These are phyloP conservation scores for Mormyrus proboscirostris DNA, from an alignment of 2,797 vertebrate genomes.

Conservation along the genomic window DNA sequence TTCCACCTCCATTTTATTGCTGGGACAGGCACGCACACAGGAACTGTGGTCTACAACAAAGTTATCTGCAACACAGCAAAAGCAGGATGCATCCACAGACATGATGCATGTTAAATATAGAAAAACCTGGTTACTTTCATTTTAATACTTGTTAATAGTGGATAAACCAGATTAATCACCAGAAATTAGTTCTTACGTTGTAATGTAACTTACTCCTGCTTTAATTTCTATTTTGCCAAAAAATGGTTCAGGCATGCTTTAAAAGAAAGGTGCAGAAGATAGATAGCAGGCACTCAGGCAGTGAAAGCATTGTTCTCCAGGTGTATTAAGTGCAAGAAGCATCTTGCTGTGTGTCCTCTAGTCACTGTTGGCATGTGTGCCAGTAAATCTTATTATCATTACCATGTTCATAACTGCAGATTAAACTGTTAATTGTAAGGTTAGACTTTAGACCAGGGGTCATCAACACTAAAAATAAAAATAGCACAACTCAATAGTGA, in stretches of 20 bases:
- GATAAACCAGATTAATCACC: not conserved
- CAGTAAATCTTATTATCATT: not conserved
- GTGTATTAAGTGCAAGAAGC: not conserved
- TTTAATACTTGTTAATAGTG: not conserved
- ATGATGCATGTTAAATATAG: not conserved
- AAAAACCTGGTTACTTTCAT: not conserved
- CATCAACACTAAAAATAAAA: not conserved
- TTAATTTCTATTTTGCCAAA: not conserved
- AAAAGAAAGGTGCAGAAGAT: not conserved
- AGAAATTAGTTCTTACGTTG: not conserved
- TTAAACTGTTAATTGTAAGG: not conserved
- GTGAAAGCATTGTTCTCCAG: not conserved
- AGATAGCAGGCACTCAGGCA: not conserved
- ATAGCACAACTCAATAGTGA: not conserved
- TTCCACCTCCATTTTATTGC: slow-evolving; percentile 97
- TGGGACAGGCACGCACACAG: slow-evolving; percentile 91
- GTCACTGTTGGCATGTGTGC: not conserved
- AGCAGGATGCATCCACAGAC: not conserved
- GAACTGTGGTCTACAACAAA: slow-evolving; percentile 98
- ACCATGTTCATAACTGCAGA: not conserved
- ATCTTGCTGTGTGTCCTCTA: not conserved
- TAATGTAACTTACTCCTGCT: not conserved
- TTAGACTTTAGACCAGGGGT: not conserved
- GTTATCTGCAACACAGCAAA: slow-evolving; percentile 70
- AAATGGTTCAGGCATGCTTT: not conserved